Conservation (phyloP, 2,113 vertebrate species). For the Herpetotheres cachinnans region DNA sequence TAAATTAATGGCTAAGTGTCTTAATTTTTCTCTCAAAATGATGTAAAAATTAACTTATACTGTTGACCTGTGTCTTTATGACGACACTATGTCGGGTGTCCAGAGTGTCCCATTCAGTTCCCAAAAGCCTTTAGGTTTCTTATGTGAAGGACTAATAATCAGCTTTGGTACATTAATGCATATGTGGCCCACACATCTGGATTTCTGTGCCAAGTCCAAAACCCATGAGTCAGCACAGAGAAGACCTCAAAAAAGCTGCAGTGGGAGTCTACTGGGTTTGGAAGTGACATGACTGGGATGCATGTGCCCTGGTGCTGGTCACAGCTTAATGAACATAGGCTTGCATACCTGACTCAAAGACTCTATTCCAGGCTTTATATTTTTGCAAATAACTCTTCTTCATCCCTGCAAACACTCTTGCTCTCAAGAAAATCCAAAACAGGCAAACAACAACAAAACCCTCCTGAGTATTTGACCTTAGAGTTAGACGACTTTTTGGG, state of each 20-base stretch:
- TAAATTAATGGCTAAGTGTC: not conserved
- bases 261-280: not conserved
- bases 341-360: not conserved
- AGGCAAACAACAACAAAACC: not conserved
- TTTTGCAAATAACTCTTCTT: not conserved
- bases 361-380: not conserved
- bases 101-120: not conserved
- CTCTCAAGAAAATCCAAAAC: not conserved
- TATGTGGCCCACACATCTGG: not conserved
- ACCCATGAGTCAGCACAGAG: not conserved
- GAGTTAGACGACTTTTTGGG: not conserved
- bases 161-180: not conserved
- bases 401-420: not conserved
- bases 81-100: not conserved
- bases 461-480: constrained; percentile 9
- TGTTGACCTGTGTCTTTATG: not conserved
- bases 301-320: not conserved
- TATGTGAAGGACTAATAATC: not conserved
- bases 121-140: not conserved
- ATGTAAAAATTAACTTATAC: not conserved
- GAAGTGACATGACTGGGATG: not conserved
- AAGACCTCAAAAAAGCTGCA: not conserved
- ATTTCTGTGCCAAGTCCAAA: not conserved
- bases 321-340: not conserved
- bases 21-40: not conserved